Conservation (phyloP, 2,113 vertebrate genomes). For the Desmodus rotundus region DNA sequence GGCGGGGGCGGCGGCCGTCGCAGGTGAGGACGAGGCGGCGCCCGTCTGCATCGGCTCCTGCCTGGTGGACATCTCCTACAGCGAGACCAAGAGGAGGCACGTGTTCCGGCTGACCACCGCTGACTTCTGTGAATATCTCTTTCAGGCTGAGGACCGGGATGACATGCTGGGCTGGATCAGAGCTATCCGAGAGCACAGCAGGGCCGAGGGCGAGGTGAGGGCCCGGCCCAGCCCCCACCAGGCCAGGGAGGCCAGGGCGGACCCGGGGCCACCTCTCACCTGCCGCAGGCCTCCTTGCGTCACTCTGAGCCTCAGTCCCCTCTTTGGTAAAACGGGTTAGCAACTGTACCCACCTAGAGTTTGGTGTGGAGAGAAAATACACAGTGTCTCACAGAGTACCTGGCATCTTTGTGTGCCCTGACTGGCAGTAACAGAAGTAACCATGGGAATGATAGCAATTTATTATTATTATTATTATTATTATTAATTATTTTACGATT, state of each 20-base stretch:
- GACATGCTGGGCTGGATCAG: constrained; percentile 99
- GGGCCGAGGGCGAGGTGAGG: constrained; percentile 96
- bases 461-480: background rate
- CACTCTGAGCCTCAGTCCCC: constrained; percentile 23
- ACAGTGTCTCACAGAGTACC: background rate
- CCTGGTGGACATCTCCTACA: constrained; percentile 99
- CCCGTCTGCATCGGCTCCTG: constrained; percentile 96
- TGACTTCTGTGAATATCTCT: constrained; percentile 99
- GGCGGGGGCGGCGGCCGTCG: constrained; percentile 81
- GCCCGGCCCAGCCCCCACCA: constrained; percentile 45
- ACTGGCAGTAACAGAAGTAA: background rate
- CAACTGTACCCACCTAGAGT: background rate
- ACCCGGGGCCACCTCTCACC: background rate
- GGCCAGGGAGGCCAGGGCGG: background rate
- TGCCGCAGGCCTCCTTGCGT: background rate
- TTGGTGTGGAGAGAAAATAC: background rate
- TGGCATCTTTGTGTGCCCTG: background rate
- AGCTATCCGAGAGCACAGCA: constrained; percentile 95
- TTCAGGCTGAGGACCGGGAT: constrained; percentile 97
- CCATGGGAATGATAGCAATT: background rate
- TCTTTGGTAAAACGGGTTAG: background rate
- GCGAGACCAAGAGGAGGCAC: constrained; percentile 97
- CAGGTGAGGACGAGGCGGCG: constrained; percentile 91
- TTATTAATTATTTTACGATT: background rate
- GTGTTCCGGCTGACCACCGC: constrained; percentile 96